Percentiles rank a stretch among this genome's conserved stretches.
Conservation (phyloP, 1,140 invertebrate genomes). For the Sweltsa coloradensis region DNA sequence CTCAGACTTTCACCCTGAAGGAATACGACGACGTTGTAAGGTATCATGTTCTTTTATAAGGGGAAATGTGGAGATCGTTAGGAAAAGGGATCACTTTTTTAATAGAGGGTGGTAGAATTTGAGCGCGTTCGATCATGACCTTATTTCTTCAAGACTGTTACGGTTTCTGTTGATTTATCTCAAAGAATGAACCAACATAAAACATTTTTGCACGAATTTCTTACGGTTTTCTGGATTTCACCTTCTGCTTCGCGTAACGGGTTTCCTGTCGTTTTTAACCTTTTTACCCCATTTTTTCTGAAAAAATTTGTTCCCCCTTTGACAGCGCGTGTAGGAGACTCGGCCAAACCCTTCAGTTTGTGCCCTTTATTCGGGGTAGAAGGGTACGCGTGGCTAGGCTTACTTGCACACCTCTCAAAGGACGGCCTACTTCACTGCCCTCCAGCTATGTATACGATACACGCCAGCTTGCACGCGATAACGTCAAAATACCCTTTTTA, state of each 20-base stretch:
- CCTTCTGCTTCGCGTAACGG: conserved; percentile 2
- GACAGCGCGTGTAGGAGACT: too few species aligned
- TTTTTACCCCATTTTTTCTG: background rate
- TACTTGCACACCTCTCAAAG: conserved; percentile 1
- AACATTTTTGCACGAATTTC: background rate
- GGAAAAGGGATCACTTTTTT: too few species aligned
- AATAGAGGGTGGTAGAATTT: too few species aligned
- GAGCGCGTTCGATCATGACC: too few species aligned
- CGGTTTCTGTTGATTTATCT: conserved; percentile 1
- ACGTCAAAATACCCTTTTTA: too few species aligned
- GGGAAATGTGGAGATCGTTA: too few species aligned
- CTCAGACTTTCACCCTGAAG: too few species aligned
- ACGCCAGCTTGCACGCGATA: too few species aligned
- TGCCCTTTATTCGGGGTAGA: background rate
- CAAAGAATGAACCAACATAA: background rate
- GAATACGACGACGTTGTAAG: too few species aligned
- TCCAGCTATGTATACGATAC: too few species aligned
- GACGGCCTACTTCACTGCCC: background rate
- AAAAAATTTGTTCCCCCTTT: too few species aligned
- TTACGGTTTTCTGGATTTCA: background rate
- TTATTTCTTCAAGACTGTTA: conserved; percentile 2
- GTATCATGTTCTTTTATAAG: too few species aligned
- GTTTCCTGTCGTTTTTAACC: background rate
- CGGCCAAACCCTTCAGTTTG: background rate
- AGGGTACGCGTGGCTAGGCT: background rate